Percentiles rank a stretch among this genome's conserved stretches.
Evolutionary conservation across 2,113 vertebrate species (phyloP).

Genomic region (Columba livia): DNA sequence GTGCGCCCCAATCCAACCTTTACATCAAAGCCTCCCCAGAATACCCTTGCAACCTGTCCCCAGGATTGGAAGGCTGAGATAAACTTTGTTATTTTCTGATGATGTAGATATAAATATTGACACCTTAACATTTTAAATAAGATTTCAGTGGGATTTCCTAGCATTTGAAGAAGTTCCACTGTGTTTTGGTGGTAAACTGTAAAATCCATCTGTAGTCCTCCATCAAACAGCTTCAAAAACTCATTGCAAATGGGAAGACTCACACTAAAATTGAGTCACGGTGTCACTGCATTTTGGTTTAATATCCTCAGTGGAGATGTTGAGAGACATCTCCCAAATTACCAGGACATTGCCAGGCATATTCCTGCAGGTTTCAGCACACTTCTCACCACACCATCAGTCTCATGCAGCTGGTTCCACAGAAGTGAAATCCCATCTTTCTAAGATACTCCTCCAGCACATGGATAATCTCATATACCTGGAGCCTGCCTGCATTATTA

Average conservation of each 20-base stretch:
- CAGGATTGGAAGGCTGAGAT: neutral
- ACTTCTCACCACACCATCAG: neutral
- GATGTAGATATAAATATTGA: neutral
- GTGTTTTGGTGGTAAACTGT: neutral
- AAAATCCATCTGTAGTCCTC: neutral
- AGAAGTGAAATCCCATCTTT: neutral
- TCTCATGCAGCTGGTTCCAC: neutral
- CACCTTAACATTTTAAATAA: neutral
- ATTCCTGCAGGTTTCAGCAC: neutral
- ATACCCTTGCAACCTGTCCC: neutral
- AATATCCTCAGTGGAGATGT: neutral
- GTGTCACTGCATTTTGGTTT: neutral
- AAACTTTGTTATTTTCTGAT: neutral
- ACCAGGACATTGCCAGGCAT: neutral
- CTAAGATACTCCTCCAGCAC: neutral
- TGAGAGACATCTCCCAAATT: neutral
- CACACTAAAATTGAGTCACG: neutral
- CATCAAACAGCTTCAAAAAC: neutral
- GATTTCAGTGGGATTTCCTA: neutral
- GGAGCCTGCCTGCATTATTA: neutral
- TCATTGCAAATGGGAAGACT: neutral
- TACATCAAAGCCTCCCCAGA: neutral
- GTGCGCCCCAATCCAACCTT: neutral
- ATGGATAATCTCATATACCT: neutral
- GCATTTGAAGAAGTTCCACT: neutral